These are phyloP conservation scores for Lasaia peninsularis DNA, from an alignment of 1,140 invertebrate genomes.

Conservation along the genomic window DNA sequence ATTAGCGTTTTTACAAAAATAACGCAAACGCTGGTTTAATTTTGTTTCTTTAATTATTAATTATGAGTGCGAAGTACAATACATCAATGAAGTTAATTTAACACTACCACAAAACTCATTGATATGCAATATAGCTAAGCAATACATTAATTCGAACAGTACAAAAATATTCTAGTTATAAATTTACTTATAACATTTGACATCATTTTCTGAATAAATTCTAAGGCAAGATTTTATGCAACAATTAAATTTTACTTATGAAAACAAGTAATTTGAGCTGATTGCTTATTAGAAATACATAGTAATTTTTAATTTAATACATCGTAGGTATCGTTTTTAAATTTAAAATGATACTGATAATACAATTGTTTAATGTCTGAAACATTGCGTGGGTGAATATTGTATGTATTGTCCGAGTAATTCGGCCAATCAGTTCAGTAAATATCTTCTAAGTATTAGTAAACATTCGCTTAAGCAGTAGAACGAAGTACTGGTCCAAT, in stretches of 20 bases:
- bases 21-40: no score
- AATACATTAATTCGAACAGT: conserved; percentile 10
- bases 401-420: no score
- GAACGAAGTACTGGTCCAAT: no score
- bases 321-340: no score
- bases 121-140: conserved; percentile 8
- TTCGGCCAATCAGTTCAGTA: no score
- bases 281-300: neutral
- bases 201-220: conserved; percentile 8
- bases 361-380: no score
- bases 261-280: neutral
- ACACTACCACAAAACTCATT: neutral
- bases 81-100: conserved; percentile 1
- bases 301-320: neutral
- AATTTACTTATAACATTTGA: conserved; percentile 6
- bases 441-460: no score
- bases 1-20: neutral
- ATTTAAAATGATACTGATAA: no score
- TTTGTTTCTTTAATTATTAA: neutral
- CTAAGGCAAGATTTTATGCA: conserved; percentile 19
- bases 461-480: no score
- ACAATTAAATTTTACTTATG: conserved; percentile 7
- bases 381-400: no score
- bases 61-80: neutral
- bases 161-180: conserved; percentile 7